phyloP scores from a whole-genome alignment of 2,888 invertebrate species.

The Agapostemon virescens region DNA sequence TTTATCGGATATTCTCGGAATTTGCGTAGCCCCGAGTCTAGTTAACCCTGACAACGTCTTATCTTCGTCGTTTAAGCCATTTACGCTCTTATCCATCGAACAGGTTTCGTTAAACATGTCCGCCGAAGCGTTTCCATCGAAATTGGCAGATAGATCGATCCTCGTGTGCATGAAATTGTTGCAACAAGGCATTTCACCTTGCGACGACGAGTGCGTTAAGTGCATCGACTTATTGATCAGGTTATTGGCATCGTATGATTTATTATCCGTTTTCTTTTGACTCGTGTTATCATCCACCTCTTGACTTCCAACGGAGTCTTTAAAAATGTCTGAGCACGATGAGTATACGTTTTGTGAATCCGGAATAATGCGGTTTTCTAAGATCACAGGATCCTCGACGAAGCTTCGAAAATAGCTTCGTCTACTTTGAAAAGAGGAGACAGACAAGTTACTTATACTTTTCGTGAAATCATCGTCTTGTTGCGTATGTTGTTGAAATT shows the following conservation, averaged over 20 bases:
- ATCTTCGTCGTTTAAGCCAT: neutral
- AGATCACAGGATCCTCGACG: no score
- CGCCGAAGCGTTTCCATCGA: neutral
- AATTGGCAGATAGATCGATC: neutral
- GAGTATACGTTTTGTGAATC: conserved; percentile 29
- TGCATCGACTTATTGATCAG: neutral
- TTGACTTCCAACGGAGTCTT: neutral
- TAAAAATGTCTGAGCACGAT: conserved; percentile 25
- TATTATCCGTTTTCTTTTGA: neutral
- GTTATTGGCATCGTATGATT: neutral
- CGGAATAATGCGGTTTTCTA: conserved; percentile 12
- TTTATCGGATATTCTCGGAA: neutral
- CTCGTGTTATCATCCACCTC: neutral
- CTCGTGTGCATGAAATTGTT: neutral
- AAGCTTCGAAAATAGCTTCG: neutral
- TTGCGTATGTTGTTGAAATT: neutral
- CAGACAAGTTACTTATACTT: neutral
- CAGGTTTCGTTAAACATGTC: neutral
- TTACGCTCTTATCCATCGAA: neutral
- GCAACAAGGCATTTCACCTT: no score
- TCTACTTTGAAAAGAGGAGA: neutral
- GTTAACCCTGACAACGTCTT: neutral
- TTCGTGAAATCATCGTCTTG: neutral
- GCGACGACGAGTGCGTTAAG: neutral
- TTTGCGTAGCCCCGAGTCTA: neutral